A percentile compares a stretch with the other conserved stretches of the same genome.
phyloP scores from a whole-genome alignment of 1,140 invertebrate genomes.

The Euwallacea fornicatus region DNA sequence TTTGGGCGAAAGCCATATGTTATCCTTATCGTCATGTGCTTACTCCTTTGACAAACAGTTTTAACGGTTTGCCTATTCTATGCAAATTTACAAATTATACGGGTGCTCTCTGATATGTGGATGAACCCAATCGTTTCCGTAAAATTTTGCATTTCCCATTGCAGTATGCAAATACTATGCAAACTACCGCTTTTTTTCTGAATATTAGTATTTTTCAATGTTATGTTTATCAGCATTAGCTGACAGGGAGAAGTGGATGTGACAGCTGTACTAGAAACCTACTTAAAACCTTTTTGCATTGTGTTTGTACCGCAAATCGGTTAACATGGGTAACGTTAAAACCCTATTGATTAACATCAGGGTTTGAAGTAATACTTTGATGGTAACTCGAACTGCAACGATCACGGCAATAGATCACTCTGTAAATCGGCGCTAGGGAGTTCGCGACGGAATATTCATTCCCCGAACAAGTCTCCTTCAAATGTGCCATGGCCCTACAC shows the following conservation, averaged over 20 bases:
- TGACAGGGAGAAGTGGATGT: background rate
- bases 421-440: no score
- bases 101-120: background rate
- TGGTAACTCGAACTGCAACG: no score
- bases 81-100: constrained; percentile 10
- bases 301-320: no score
- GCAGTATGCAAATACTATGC: constrained; percentile 16
- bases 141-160: constrained; percentile 17
- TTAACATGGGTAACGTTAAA: no score
- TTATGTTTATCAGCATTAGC: background rate
- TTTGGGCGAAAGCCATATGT: background rate
- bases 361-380: no score
- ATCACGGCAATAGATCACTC: no score
- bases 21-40: background rate
- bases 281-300: no score
- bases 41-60: constrained; percentile 6
- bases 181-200: background rate
- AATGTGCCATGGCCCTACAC: no score
- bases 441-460: no score
- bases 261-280: no score
- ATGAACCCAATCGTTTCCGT: background rate
- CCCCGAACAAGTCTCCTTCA: no score
- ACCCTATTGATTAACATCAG: no score
- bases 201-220: background rate
- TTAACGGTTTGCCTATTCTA: constrained; percentile 15